Evolutionary conservation across 2,113 vertebrate species (phyloP).

Genomic region (Gnathonemus echidnorhynchus): DNA sequence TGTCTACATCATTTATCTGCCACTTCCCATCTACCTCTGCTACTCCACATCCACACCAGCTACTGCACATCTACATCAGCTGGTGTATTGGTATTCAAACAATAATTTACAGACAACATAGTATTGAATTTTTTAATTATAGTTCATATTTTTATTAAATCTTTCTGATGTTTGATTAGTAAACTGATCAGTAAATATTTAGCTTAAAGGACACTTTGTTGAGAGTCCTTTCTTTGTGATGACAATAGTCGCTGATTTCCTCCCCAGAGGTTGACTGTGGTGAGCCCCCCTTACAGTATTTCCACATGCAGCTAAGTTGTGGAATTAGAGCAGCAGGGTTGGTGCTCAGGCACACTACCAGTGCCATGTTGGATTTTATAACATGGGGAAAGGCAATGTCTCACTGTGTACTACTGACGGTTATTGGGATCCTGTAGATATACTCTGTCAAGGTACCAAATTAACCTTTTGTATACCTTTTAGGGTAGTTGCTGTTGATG

Average conservation of each 20-base stretch:
- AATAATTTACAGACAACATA: too few species aligned
- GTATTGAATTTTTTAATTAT: too few species aligned
- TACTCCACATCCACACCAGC: background rate
- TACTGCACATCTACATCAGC: background rate
- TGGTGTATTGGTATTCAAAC: background rate
- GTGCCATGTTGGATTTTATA: conserved; percentile 54
- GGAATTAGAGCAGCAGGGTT: conserved; percentile 47
- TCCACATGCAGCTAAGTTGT: conserved; percentile 45
- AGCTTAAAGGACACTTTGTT: too few species aligned
- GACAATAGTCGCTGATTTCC: background rate
- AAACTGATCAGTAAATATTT: background rate
- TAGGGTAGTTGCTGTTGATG: background rate
- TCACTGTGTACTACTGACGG: conserved; percentile 46
- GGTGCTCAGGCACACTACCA: conserved; percentile 47
- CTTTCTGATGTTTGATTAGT: background rate
- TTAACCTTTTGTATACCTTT: background rate
- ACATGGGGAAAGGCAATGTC: conserved; percentile 43
- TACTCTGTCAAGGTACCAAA: conserved; percentile 50
- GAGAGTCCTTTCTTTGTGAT: background rate
- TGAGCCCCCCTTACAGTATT: conserved; percentile 37
- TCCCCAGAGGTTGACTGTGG: conserved; percentile 59
- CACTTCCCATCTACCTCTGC: background rate
- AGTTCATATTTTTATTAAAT: too few species aligned
- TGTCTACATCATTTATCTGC: background rate
- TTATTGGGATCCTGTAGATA: conserved; percentile 48